These are phyloP conservation scores for Chlorospingus semifuscus DNA, from an alignment of 2,797 vertebrate genomes.

Conservation along the genomic window DNA sequence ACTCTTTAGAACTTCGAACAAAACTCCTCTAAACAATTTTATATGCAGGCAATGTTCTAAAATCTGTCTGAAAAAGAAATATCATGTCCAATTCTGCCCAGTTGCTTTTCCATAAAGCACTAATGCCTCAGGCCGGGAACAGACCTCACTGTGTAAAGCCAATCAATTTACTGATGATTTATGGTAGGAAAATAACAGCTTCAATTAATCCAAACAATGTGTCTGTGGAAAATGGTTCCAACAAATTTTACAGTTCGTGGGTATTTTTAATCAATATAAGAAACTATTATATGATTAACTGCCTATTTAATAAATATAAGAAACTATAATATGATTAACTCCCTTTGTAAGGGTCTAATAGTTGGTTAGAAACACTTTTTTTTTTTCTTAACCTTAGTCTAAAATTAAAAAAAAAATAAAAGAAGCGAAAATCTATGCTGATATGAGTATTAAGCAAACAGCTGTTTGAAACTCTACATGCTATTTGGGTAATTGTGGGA, in stretches of 20 bases:
- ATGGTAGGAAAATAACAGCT: neutral
- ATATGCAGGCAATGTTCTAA: neutral
- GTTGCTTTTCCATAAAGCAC: neutral
- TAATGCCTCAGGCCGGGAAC: neutral
- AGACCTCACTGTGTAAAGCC: neutral
- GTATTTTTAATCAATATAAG: neutral
- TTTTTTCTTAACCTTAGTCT: neutral
- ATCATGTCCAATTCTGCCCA: neutral
- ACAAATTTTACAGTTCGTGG: neutral
- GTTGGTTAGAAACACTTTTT: neutral
- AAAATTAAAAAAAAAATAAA: neutral
- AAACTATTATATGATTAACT: neutral
- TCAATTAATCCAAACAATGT: neutral
- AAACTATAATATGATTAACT: neutral
- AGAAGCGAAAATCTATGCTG: fast-evolving
- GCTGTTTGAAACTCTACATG: neutral
- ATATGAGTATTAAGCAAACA: neutral
- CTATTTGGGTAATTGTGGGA: neutral
- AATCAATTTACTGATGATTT: neutral
- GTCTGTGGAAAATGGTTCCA: neutral
- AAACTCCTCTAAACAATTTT: neutral
- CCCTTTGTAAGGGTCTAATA: neutral
- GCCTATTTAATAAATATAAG: neutral
- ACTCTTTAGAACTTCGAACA: neutral
- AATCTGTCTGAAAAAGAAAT: neutral